Evolutionary conservation across 2,888 invertebrate genomes (phyloP).

Genomic region (Seladonia tumulorum): DNA sequence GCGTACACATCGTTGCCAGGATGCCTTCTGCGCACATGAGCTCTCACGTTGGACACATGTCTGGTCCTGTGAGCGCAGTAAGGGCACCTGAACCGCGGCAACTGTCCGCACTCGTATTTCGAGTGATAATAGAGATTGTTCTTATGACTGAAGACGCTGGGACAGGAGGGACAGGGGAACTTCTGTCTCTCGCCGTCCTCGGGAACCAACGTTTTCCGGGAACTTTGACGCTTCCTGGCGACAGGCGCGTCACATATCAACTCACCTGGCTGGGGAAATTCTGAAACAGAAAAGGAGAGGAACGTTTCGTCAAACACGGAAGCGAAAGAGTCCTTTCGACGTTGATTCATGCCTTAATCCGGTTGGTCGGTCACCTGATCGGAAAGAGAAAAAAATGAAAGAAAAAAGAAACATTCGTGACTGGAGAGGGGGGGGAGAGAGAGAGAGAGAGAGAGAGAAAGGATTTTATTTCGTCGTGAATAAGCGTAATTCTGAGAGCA

Average conservation of each 20-base stretch:
- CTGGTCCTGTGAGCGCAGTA: conserved; percentile 80
- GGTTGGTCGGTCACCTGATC: neutral
- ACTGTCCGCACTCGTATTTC: conserved; percentile 81
- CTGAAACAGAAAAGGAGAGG: conserved; percentile 65
- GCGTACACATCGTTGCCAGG: conserved; percentile 67
- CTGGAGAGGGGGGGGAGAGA: neutral
- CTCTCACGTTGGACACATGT: conserved; percentile 79
- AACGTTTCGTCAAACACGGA: conserved; percentile 30
- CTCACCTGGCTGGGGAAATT: conserved; percentile 13
- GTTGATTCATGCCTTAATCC: neutral
- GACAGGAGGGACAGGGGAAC: conserved; percentile 74
- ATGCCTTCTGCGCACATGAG: conserved; percentile 79
- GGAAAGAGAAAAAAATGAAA: neutral
- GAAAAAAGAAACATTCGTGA: neutral
- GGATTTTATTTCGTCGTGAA: neutral
- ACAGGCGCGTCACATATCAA: conserved; percentile 7
- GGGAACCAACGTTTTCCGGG: neutral
- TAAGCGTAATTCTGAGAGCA: conserved; percentile 6
- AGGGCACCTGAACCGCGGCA: conserved; percentile 81
- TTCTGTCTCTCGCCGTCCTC: conserved; percentile 43
- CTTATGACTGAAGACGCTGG: conserved; percentile 77
- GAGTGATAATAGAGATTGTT: conserved; percentile 78
- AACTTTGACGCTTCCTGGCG: neutral
- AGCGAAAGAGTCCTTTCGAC: neutral
- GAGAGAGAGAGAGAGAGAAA: neutral